Conservation (phyloP, 2,113 vertebrate species). For the Halichoerus grypus region DNA sequence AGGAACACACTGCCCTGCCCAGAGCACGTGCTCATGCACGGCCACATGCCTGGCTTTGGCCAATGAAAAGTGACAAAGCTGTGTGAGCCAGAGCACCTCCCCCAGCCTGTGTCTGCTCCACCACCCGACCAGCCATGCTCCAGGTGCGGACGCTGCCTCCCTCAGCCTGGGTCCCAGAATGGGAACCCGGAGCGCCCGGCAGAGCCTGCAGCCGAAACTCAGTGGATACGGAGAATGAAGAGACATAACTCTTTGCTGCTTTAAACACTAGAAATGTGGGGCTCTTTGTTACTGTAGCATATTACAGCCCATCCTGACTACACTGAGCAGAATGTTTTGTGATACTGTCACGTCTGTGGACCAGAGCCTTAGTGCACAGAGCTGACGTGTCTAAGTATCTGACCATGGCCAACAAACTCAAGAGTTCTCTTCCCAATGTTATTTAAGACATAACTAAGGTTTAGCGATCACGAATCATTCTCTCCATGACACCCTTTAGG, state of each 20-base stretch:
- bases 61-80: background rate
- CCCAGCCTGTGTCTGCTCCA: background rate
- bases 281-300: background rate
- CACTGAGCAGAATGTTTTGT: fast-evolving
- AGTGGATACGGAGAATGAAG: fast-evolving
- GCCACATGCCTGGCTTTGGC: background rate
- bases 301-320: background rate
- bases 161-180: background rate
- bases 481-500: background rate
- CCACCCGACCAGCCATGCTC: fast-evolving
- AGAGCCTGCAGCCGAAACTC: background rate
- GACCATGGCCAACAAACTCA: background rate
- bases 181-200: background rate
- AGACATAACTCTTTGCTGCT: background rate
- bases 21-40: fast-evolving
- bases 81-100: background rate
- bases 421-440: background rate
- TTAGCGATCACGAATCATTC: background rate
- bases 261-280: background rate
- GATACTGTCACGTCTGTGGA: fast-evolving
- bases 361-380: fast-evolving
- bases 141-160: background rate
- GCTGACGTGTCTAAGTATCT: background rate
- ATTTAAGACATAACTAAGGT: background rate
- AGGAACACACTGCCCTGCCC: background rate